Evolutionary conservation across 2,797 vertebrate genomes (phyloP).

Genomic region (Lacerta agilis): DNA sequence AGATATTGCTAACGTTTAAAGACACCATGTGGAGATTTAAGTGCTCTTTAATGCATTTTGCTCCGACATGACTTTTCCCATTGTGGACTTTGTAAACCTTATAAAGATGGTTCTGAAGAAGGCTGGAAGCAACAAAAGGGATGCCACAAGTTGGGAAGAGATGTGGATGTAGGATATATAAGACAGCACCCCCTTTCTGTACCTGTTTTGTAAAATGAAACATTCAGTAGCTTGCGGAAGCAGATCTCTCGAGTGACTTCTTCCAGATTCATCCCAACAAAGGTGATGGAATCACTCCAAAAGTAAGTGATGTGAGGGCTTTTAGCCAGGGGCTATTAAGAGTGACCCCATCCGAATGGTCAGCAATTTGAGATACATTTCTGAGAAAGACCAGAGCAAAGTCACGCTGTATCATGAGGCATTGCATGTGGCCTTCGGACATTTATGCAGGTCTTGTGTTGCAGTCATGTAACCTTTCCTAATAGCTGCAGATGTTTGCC

Average conservation of each 20-base stretch:
- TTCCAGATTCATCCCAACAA: neutral
- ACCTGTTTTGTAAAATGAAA: neutral
- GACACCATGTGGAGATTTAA: neutral
- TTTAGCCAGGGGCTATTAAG: neutral
- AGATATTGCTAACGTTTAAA: neutral
- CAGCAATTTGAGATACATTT: conserved; percentile 3
- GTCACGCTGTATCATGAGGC: conserved; percentile 47
- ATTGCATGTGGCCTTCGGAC: conserved; percentile 46
- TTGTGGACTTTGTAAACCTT: neutral
- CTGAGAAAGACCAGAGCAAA: conserved; percentile 53
- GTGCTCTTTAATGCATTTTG: neutral
- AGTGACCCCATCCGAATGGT: neutral
- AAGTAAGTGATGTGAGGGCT: neutral
- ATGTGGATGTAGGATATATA: neutral
- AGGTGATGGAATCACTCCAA: neutral
- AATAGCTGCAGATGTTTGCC: conserved; percentile 65
- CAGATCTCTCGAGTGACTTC: neutral
- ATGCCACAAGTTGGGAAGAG: neutral
- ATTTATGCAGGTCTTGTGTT: conserved; percentile 44
- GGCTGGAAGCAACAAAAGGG: neutral
- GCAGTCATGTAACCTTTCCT: conserved; percentile 56
- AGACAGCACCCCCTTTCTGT: neutral
- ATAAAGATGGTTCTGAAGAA: neutral
- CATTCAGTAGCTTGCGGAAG: neutral
- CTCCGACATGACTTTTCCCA: neutral